Evolutionary conservation across 1,140 invertebrate species (phyloP).

Genomic region (Platyscapa corneri): DNA sequence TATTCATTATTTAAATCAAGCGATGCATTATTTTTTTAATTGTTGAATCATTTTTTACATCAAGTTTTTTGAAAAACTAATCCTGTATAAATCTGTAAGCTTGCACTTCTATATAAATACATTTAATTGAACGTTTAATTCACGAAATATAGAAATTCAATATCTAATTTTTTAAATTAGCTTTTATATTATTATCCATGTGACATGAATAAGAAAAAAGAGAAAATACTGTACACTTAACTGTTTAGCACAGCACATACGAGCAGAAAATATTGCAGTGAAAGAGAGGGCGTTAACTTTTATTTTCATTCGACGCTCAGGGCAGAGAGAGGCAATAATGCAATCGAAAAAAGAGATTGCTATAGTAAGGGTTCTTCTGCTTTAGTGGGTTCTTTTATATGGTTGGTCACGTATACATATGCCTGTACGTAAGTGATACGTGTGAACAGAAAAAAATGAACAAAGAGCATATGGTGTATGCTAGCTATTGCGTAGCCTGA

Average conservation of each 20-base stretch:
- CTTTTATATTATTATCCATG: background rate
- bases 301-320: conserved; percentile 24
- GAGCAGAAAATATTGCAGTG: background rate
- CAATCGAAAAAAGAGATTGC: conserved; percentile 18
- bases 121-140: too few species aligned
- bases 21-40: too few species aligned
- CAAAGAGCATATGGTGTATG: background rate
- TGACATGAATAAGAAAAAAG: background rate
- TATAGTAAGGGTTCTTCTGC: background rate
- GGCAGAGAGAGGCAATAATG: conserved; percentile 12
- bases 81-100: too few species aligned
- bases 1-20: too few species aligned
- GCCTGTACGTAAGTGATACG: background rate
- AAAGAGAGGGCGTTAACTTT: conserved; percentile 12
- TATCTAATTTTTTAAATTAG: background rate
- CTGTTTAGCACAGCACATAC: background rate
- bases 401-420: background rate
- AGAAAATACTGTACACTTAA: background rate
- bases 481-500: background rate
- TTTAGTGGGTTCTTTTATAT: background rate
- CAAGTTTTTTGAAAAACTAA: too few species aligned
- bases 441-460: background rate
- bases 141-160: too few species aligned
- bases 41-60: too few species aligned
- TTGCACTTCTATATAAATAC: too few species aligned